Evolutionary conservation across 2,797 vertebrate genomes (phyloP).

Genomic region (Scomberomorus guttatus): DNA sequence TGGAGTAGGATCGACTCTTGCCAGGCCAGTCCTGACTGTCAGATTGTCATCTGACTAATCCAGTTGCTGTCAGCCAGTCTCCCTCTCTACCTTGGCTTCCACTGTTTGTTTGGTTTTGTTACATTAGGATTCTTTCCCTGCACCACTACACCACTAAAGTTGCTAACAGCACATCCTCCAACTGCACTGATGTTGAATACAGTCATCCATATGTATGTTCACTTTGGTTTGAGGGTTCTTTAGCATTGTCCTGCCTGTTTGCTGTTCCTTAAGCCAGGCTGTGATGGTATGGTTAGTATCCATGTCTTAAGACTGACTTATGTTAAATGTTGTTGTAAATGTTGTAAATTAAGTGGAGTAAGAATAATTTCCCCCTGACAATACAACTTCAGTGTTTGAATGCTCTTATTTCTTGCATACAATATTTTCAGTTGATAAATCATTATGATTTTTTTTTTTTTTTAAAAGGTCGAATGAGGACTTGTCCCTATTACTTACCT

Average conservation of each 20-base stretch:
- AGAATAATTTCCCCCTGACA: no score
- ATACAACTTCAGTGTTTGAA: neutral
- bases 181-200: neutral
- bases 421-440: neutral
- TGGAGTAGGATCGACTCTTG: slow-evolving; percentile 20
- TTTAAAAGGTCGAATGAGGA: no score
- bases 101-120: slow-evolving; percentile 10
- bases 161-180: no score
- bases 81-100: neutral
- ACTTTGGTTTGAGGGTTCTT: neutral
- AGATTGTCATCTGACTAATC: slow-evolving; percentile 7
- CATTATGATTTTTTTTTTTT: no score
- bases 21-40: slow-evolving; percentile 19
- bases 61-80: neutral
- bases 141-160: no score
- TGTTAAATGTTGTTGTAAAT: neutral
- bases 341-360: no score
- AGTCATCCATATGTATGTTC: neutral
- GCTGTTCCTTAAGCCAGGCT: neutral
- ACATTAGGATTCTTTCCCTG: neutral
- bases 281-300: no score
- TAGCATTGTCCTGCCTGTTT: neutral
- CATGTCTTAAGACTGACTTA: neutral
- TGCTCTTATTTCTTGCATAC: neutral
- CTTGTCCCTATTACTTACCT: no score